Conservation (phyloP, 2,888 invertebrate species). For the Drosophila subsilvestris region DNA sequence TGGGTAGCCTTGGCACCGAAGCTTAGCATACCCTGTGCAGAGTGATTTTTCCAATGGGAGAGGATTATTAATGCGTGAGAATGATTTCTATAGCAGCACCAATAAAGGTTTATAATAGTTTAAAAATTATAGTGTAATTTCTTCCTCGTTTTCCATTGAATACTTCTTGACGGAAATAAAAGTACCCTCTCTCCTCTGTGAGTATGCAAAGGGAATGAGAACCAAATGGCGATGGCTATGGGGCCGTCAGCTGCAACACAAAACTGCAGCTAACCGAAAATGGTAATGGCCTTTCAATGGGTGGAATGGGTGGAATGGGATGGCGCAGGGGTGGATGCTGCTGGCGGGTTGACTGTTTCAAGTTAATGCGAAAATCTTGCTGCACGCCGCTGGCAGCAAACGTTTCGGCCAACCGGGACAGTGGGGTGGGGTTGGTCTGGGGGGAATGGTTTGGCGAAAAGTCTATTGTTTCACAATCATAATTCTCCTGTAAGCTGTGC, state of each 20-base stretch:
- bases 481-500: conserved; percentile 77
- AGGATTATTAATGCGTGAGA: no score
- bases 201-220: neutral
- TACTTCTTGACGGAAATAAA: neutral
- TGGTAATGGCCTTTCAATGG: conserved; percentile 73
- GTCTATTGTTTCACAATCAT: conserved; percentile 79
- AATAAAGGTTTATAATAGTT: no score
- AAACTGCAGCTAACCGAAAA: conserved; percentile 73
- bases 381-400: conserved; percentile 68
- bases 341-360: conserved; percentile 28
- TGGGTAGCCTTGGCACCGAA: neutral
- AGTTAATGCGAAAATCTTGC: conserved; percentile 79
- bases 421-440: neutral
- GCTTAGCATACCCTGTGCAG: neutral
- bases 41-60: neutral
- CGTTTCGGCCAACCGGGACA: conserved; percentile 47
- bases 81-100: no score
- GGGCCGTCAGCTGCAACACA: conserved; percentile 56
- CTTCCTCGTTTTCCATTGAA: neutral
- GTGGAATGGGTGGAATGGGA: neutral
- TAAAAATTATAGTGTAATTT: no score
- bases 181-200: neutral
- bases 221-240: conserved; percentile 36
- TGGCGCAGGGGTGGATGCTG: neutral
- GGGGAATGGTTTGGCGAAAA: conserved; percentile 49